Percentiles rank a stretch among this genome's conserved stretches.
Evolutionary conservation across 2,888 invertebrate genomes (phyloP).

Genomic region (Kuschelorhynchus macadamiae): DNA sequence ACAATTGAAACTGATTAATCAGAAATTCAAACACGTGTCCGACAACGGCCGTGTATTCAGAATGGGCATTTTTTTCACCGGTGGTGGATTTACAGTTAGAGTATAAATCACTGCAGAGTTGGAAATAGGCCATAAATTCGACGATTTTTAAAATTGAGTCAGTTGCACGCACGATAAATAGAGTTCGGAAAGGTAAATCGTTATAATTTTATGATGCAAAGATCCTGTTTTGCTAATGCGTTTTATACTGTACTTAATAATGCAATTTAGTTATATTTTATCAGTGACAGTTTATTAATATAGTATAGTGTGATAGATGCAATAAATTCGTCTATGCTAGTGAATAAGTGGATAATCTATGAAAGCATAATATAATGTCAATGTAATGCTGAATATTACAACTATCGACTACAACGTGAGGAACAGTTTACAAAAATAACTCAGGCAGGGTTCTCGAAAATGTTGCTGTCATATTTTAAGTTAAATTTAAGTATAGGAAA

Average conservation of each 20-base stretch:
- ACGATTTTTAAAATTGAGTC: slow-evolving; percentile 49
- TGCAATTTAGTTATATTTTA: slow-evolving; percentile 44
- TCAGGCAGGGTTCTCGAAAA: too few relatives aligned
- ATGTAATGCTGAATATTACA: too few relatives aligned
- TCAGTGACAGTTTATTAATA: slow-evolving; percentile 46
- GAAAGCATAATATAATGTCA: too few relatives aligned
- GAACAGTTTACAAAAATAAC: too few relatives aligned
- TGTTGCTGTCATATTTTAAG: too few relatives aligned
- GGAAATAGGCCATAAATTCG: slow-evolving; percentile 50
- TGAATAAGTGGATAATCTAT: slow-evolving; percentile 1
- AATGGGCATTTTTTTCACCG: slow-evolving; percentile 33
- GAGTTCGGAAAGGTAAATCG: slow-evolving; percentile 52
- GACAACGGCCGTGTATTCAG: slow-evolving; percentile 24
- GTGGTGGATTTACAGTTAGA: slow-evolving; percentile 44
- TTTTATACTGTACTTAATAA: slow-evolving; percentile 43
- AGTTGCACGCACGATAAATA: slow-evolving; percentile 51
- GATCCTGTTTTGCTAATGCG: slow-evolving; percentile 49
- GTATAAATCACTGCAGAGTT: slow-evolving; percentile 46
- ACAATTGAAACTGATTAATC: slow-evolving; percentile 19
- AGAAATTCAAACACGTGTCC: slow-evolving; percentile 32
- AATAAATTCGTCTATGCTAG: slow-evolving; percentile 18
- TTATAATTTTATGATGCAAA: slow-evolving; percentile 50
- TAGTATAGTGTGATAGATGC: slow-evolving; percentile 37
- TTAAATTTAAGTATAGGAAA: neutral
- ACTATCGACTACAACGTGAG: too few relatives aligned